Evolutionary conservation across 2,797 vertebrate species (phyloP).

Genomic region (Oreonectes daqikongensis): DNA sequence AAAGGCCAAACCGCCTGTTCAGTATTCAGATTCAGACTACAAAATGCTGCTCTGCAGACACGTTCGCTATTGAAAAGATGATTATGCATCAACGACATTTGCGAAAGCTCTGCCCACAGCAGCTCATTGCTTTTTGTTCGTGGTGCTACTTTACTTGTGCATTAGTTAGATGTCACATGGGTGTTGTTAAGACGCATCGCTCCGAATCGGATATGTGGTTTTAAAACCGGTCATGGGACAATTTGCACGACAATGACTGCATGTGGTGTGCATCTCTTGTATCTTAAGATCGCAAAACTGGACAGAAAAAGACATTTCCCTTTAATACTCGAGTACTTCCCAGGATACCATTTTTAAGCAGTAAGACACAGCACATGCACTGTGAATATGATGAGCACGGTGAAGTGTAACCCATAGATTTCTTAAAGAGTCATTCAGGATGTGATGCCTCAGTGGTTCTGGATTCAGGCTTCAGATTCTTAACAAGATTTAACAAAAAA

Average conservation of each 20-base stretch:
- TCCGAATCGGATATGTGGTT: constrained; percentile 56
- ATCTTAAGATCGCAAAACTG: neutral
- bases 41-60: constrained; percentile 51
- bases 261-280: constrained; percentile 13
- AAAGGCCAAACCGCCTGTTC: constrained; percentile 53
- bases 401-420: constrained; percentile 53
- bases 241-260: constrained; percentile 32
- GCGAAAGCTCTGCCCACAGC: constrained; percentile 49
- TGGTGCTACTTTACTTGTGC: constrained; percentile 46
- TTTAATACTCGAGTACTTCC: neutral
- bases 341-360: neutral
- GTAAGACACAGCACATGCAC: constrained; percentile 26
- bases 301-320: constrained; percentile 19
- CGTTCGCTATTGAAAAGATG: constrained; percentile 47
- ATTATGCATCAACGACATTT: constrained; percentile 57
- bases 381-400: constrained; percentile 20
- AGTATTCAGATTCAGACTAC: constrained; percentile 49
- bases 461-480: constrained; percentile 66
- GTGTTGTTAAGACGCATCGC: constrained; percentile 56
- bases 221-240: constrained; percentile 53
- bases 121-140: constrained; percentile 53
- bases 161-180: constrained; percentile 54
- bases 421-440: constrained; percentile 67
- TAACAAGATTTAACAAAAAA: constrained; percentile 67
- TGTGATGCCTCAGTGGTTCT: constrained; percentile 67